Evolutionary conservation across 2,888 invertebrate species (phyloP), one percentile per base, ranked within the genome.

Genomic region (Stenurella melanura): DNA sequence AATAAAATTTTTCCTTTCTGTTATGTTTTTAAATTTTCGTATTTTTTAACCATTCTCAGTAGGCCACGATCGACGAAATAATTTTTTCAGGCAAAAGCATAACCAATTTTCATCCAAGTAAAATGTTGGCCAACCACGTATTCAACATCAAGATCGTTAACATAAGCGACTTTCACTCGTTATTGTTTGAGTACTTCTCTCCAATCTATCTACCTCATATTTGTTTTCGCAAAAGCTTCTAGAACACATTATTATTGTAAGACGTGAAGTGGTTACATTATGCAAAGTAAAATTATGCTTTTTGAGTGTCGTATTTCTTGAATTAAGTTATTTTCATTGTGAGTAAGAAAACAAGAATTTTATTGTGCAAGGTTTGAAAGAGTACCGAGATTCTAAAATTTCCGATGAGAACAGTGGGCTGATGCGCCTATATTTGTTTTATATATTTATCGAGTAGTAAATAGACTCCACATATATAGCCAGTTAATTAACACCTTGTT

Each of bases 401-500:
- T 84, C 84, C 82, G 80, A 84, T 84, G 84, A 84, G 84, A 84
- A 83, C 82, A 79, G 77, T 73, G 15, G 19, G 54, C 50, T 17
- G 63, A 76, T 79, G 78, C 78, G 80, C 78, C 79, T 68, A 77
- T 81, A 69, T 83, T 82, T 81, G 79, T 78, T 81, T 78, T 82
- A 79, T 83, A 81, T 82, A 67, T 67, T 67, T 67, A 67, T 21
- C 77, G 76, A 76, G 78, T 78, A 77, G 82, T 83, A 83, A 84
- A 85, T 73, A 82, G 76, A 76, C 79, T 80, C 81, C 81, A 76
- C 83, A 81, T 82, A 83, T 82, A 80, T 82, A 79, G 78, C 78
- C 80, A 79, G 78, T 83, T 84, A 80, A 83, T 85, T 85, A 86
- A 82, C 86, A 86, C 85, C 86, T 86, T 81, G 84, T 86, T 84